Evolutionary conservation across 64 coral and sea anemone species (phyloP).

Genomic region (Actinia equina): DNA sequence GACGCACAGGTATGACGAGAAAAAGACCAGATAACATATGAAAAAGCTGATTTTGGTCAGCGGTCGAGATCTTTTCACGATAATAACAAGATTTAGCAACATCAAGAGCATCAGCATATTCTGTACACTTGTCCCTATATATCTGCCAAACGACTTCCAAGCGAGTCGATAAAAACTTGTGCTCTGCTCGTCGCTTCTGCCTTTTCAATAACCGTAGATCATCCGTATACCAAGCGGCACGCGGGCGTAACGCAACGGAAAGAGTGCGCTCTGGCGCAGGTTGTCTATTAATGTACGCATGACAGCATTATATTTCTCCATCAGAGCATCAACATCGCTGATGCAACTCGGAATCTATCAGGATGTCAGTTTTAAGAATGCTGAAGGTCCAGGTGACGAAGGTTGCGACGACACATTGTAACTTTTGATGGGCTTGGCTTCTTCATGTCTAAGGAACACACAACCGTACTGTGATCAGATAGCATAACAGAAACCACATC

Average conservation of each 20-base stretch:
- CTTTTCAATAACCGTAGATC: slow-evolving; percentile 50
- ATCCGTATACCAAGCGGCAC: slow-evolving; percentile 49
- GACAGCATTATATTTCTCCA: slow-evolving; percentile 6
- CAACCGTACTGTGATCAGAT: slow-evolving; percentile 32
- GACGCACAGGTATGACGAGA: slow-evolving; percentile 24
- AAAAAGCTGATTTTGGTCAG: slow-evolving; percentile 56
- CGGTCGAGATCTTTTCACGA: slow-evolving; percentile 23
- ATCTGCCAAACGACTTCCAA: slow-evolving; percentile 51
- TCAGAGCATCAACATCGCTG: slow-evolving; percentile 7
- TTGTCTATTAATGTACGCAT: slow-evolving; percentile 11
- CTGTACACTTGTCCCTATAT: slow-evolving; percentile 36
- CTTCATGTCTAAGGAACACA: neutral
- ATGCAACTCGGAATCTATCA: slow-evolving; percentile 3
- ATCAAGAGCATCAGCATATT: slow-evolving; percentile 40
- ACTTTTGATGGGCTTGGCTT: slow-evolving; percentile 4
- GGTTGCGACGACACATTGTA: slow-evolving; percentile 18
- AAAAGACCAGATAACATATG: slow-evolving; percentile 52
- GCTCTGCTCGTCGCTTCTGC: slow-evolving; percentile 39
- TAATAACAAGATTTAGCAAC: slow-evolving; percentile 36
- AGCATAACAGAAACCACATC: slow-evolving; percentile 14
- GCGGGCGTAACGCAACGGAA: too few relatives aligned
- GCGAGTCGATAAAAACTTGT: slow-evolving; percentile 11
- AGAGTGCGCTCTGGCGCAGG: too few relatives aligned
- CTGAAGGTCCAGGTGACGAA: slow-evolving; percentile 25
- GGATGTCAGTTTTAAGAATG: slow-evolving; percentile 29